Evolutionary conservation across 2,888 invertebrate species (phyloP).

Genomic region (Leucoptera coffeella): DNA sequence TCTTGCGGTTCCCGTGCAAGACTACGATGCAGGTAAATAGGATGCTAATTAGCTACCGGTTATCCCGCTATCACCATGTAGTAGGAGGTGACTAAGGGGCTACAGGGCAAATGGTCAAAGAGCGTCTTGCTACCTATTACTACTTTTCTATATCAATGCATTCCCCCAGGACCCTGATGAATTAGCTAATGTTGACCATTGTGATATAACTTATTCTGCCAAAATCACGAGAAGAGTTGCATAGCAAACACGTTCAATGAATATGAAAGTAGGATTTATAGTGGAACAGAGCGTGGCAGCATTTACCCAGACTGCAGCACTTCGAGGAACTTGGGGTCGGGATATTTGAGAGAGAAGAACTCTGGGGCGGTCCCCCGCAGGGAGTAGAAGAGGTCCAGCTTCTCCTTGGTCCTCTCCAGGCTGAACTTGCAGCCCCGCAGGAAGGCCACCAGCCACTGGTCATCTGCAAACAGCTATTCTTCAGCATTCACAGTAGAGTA

Average conservation of each 20-base stretch:
- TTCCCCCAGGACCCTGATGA: no score
- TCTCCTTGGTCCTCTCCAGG: constrained; percentile 56
- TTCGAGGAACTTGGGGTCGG: constrained; percentile 12
- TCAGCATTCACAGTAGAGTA: constrained; percentile 3
- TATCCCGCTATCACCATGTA: no score
- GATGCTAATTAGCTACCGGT: no score
- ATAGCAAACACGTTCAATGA: background rate
- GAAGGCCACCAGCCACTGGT: constrained; percentile 57
- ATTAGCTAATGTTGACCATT: no score
- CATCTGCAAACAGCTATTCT: constrained; percentile 27
- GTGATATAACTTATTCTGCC: no score
- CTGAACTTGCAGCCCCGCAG: constrained; percentile 62
- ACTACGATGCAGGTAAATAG: no score
- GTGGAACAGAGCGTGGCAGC: background rate
- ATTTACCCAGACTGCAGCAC: constrained; percentile 9
- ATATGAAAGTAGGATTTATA: background rate
- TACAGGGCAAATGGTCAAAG: no score
- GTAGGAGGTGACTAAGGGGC: no score
- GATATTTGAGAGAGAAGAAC: constrained; percentile 22
- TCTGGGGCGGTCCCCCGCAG: constrained; percentile 21
- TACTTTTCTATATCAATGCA: no score
- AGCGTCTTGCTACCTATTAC: no score
- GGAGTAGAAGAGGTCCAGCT: constrained; percentile 55
- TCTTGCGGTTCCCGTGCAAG: no score
- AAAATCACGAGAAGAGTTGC: background rate